phyloP scores from a whole-genome alignment of 2,113 vertebrate species.

The Rattus norvegicus region GRCr8 NC_086022.1:15085501-15086000 shows the following conservation, averaged over 20 bases:
- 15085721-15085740: not conserved
- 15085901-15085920: not conserved
- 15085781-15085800: not conserved
- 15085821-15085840: not conserved
- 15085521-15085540: not conserved
- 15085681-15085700: not conserved
- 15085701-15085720: not conserved
- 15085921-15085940: not conserved
- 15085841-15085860: not conserved
- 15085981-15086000: not conserved
- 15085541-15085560: not conserved
- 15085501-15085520: not conserved
- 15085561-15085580: not conserved
- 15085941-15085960: not conserved
- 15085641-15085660: not conserved
- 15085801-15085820: not conserved
- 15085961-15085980: not conserved
- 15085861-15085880: not conserved
- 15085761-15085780: not conserved
- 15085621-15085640: not conserved
- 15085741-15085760: not conserved
- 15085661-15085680: not conserved
- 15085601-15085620: not conserved
- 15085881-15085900: constrained; percentile 2
- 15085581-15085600: not conserved